Evolutionary conservation across 2,888 invertebrate genomes (phyloP), one percentile per base, ranked within the genome.

Genomic region (Dendrolimus houi): DNA sequence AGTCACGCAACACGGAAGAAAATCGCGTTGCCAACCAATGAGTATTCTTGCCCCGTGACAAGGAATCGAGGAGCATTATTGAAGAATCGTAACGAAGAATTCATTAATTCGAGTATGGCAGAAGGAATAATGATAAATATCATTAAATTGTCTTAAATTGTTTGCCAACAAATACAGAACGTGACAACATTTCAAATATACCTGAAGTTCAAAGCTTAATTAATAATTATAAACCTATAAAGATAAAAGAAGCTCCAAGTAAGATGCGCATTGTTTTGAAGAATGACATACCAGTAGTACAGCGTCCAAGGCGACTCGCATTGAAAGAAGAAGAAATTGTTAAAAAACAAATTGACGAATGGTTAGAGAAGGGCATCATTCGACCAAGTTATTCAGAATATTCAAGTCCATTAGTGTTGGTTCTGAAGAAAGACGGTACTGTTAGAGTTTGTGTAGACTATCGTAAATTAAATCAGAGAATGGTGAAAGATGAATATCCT

Each of bases 381-480:
- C 8, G 42, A 10, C 59, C 56, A 14, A 65, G 63, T 59, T 60
- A 52, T 56, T 65, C 63, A 8, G 65, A 66, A 41, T 65, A 64
- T 60, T 52, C 64, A 52, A 64, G 64, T 54, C 64, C 65, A 3
- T 52, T 67, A 2, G 65, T 66, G 2, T 40, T 67, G 1, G 64
- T 63, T 0, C 58, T 55, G n/a, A 68, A 66, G 29, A 67, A 65
- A 55, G 61, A 65, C 62, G 65, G 65, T 7, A 7, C 9, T 6
- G 54, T 10, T 10, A 54, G 67, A 53, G 54, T 67, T n/a, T n/a
- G n/a, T 59, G 66, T 84, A 0, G 81, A 85, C 59, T 87, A 75
- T 60, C 58, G 83, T 78, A 42, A 9, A 10, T 8, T 42, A 8
- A 42, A 42, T 42, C 8, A 42, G 10, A 42, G 10, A 2, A 42